Base-by-base conservation (phyloP, 2,113 vertebrate species). In the Deroptyus accipitrinus region DNA sequence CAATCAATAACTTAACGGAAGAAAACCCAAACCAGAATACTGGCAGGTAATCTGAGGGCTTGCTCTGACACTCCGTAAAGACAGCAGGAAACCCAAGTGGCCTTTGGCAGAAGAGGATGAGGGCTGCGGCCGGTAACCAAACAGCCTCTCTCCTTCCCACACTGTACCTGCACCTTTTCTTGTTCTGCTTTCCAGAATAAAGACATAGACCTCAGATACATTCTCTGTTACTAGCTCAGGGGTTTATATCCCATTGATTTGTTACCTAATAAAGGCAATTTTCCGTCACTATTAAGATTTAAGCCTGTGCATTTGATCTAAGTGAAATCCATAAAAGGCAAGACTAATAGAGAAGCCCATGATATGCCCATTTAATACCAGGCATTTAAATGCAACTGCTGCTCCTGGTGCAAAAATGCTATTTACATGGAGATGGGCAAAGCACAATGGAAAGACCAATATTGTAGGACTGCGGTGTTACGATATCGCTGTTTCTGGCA, bases 111-210 rank as follows among this genome's bases (percentile, higher is more conserved):
- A 66, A 72, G 48, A 82, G 55, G 55, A 73, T 2, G 1, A 75
- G 20, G 19, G 46, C 49, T 0, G 0, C 0, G 10, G 69, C 48
- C 51, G 27, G 39, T 31, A 61, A 81, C 23, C 0, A 3, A 72
- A 55, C 44, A n/a, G 41, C 69, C 72, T 24, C 39, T 54, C 52
- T 70, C 37, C 64, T 39, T 69, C 28, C 57, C 28, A 33, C 48
- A 72, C 61, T 0, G 0, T 74, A 91, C 55, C 57, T 69, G 42
- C 80, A 62, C 22, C 73, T 63, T 72, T 0, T 0, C 46, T 44
- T 22, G n/a, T 46, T 61, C 35, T 77, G 61, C 49, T 86, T 89
- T 57, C 44, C 83, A 42, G 41, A 81, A 57, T 9, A 64, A 75
- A 77, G 83, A 17, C 22, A 11, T 35, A n/a, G 64, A 42, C 61